phyloP scores from a whole-genome alignment of 2,113 vertebrate species.

The Sander vitreus region DNA sequence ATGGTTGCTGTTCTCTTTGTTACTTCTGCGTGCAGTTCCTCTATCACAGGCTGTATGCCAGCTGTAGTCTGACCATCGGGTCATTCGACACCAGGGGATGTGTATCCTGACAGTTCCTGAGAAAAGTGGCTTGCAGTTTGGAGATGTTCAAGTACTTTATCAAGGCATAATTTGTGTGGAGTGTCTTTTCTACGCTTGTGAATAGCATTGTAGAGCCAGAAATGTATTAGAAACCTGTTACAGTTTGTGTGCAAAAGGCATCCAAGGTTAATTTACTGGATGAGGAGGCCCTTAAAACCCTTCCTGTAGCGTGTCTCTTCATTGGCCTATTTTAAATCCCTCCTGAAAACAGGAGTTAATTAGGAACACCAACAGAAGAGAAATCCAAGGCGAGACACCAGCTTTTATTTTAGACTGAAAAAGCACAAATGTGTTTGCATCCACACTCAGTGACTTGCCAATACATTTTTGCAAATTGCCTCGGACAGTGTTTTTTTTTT shows the following conservation, averaged over 20 bases:
- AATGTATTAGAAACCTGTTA: constrained; percentile 69
- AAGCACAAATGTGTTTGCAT: constrained; percentile 60
- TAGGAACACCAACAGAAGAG: constrained; percentile 65
- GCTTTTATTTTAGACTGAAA: constrained; percentile 63
- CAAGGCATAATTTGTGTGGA: constrained; percentile 47
- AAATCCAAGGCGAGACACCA: constrained; percentile 56
- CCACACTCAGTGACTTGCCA: constrained; percentile 60
- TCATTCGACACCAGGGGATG: constrained; percentile 12
- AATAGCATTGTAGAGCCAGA: constrained; percentile 33
- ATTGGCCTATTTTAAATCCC: constrained; percentile 75
- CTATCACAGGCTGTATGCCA: not conserved
- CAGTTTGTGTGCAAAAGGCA: constrained; percentile 69
- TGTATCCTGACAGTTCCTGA: constrained; percentile 13
- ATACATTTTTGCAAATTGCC: constrained; percentile 49
- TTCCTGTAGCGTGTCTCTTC: constrained; percentile 65
- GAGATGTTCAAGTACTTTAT: constrained; percentile 54
- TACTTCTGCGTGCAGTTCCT: constrained; percentile 20
- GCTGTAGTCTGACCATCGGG: constrained; percentile 26
- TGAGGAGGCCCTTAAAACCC: constrained; percentile 65
- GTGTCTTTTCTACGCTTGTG: constrained; percentile 37
- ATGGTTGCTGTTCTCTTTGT: constrained; percentile 15
- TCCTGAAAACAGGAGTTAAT: constrained; percentile 76
- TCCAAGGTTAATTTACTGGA: constrained; percentile 80
- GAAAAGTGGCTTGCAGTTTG: constrained; percentile 35
- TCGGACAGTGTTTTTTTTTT: constrained; percentile 48